Conservation (phyloP, 2,888 invertebrate genomes). For the Choreutis nemorana region DNA sequence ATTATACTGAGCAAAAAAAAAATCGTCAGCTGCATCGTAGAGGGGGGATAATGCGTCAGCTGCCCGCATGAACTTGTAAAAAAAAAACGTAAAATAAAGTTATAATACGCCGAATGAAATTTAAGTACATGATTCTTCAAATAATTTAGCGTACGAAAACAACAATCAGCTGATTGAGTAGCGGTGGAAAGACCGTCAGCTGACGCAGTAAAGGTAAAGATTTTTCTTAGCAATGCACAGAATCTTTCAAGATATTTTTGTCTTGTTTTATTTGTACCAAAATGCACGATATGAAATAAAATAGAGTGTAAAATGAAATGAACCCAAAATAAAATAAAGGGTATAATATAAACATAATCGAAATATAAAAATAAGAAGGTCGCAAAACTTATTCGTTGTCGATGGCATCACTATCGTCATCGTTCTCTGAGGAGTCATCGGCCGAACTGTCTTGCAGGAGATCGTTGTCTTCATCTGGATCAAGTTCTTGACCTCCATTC, state of each 20-base stretch:
- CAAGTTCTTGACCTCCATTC: neutral
- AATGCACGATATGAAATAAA: neutral
- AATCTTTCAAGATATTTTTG: neutral
- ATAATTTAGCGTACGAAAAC: constrained; percentile 1
- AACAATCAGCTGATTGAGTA: constrained; percentile 2
- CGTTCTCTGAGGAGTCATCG: constrained; percentile 1
- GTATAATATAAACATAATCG: neutral
- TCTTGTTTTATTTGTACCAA: neutral
- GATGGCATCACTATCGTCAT: constrained; percentile 1
- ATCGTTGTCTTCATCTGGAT: constrained; percentile 1
- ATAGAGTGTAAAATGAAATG: neutral
- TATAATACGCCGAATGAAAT: neutral
- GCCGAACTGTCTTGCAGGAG: constrained; percentile 1
- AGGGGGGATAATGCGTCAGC: neutral
- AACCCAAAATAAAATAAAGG: neutral
- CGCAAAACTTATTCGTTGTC: neutral
- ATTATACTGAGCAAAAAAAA: constrained; percentile 1
- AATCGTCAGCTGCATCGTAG: constrained; percentile 1
- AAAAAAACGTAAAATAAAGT: neutral
- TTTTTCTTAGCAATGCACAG: constrained; percentile 2
- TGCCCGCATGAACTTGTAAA: neutral
- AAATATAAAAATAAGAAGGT: neutral
- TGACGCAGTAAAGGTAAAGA: constrained; percentile 2
- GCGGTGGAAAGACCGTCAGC: constrained; percentile 3
- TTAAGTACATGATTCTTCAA: constrained; percentile 1